Conservation (phyloP, 2,888 invertebrate species). For the Mactromeris polynyma region DNA sequence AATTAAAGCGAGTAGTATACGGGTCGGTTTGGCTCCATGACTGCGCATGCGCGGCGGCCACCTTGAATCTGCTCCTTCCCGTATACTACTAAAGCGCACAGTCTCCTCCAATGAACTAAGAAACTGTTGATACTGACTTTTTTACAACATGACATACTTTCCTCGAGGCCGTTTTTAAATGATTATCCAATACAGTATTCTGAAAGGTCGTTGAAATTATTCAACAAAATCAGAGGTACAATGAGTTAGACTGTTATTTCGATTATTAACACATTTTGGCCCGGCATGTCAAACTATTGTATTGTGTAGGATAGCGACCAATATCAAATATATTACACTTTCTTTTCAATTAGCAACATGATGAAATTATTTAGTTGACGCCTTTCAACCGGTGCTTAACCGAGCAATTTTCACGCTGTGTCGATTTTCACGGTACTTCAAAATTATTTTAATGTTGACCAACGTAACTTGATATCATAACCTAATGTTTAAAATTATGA, state of each 20-base stretch:
- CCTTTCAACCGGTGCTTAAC: not conserved
- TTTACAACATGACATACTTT: no score
- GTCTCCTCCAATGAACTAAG: no score
- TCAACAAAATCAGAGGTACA: not conserved
- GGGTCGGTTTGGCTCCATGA: no score
- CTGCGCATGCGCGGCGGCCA: no score
- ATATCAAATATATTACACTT: not conserved
- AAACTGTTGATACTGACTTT: no score
- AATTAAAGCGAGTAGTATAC: no score
- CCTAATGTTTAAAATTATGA: not conserved
- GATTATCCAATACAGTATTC: no score
- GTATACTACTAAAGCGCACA: no score
- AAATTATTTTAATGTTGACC: not conserved
- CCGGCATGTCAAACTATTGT: not conserved
- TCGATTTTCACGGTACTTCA: not conserved
- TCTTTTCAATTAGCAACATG: not conserved
- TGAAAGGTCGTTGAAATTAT: not conserved
- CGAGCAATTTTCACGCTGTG: constrained; percentile 10
- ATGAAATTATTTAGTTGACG: not conserved
- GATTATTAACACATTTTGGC: not conserved
- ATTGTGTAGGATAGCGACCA: not conserved
- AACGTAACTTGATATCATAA: not conserved
- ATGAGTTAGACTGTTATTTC: not conserved
- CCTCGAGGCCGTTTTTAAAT: no score
- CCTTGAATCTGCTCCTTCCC: no score